Evolutionary conservation across 1,140 invertebrate genomes (phyloP).

Genomic region (Macrobrachium rosenbergii): DNA sequence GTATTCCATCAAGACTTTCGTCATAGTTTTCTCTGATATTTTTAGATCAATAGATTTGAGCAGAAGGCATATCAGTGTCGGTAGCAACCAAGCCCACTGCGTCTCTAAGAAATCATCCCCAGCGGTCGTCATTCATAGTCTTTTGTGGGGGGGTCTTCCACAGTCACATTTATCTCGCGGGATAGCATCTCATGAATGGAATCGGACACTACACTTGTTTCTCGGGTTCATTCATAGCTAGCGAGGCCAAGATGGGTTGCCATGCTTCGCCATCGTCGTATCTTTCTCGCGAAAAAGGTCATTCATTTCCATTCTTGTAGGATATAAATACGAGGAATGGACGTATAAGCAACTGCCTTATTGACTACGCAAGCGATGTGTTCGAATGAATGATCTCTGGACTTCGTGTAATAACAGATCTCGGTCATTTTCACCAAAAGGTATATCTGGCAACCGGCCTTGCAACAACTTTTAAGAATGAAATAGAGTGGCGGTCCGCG

Average conservation of each 20-base stretch:
- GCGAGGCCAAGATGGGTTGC: background rate
- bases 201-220: conserved; percentile 23
- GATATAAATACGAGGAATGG: background rate
- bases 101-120: too few relatives aligned
- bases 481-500: conserved; percentile 21
- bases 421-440: background rate
- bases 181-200: background rate
- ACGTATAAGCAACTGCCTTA: background rate
- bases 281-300: background rate
- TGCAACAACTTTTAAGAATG: conserved; percentile 16
- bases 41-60: too few relatives aligned
- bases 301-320: background rate
- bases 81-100: too few relatives aligned
- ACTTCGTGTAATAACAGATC: background rate
- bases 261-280: background rate
- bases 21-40: too few relatives aligned
- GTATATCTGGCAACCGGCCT: background rate
- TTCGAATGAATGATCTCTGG: background rate
- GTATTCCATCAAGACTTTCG: too few relatives aligned
- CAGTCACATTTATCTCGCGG: background rate
- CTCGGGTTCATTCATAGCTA: conserved; percentile 17
- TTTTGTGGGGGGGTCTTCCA: background rate
- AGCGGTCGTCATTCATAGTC: too few relatives aligned
- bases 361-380: background rate
- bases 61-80: too few relatives aligned